A percentile compares a stretch with the other conserved stretches of the same genome.
These are phyloP conservation scores for Chironomus tepperi DNA, from an alignment of 1,140 invertebrate genomes.

Conservation along the genomic window DNA sequence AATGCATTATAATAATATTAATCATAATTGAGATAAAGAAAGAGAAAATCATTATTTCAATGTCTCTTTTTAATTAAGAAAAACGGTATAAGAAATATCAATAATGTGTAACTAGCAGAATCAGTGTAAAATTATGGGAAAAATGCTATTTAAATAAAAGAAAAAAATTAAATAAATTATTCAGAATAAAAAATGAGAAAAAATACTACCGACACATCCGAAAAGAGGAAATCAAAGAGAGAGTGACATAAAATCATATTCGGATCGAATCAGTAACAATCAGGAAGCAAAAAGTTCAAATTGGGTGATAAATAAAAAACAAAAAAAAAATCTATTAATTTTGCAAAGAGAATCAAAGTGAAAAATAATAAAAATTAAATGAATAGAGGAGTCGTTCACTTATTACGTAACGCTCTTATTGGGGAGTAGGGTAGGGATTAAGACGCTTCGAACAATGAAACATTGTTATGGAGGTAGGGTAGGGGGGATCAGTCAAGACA, in stretches of 20 bases:
- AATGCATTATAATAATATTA: too few species aligned
- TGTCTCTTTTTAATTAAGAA: background rate
- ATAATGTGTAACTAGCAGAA: background rate
- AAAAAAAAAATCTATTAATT: background rate
- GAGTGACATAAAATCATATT: background rate
- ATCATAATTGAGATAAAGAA: background rate
- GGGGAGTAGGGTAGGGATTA: too few species aligned
- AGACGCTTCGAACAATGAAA: too few species aligned
- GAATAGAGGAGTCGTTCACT: too few species aligned
- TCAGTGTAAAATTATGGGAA: conserved; percentile 12
- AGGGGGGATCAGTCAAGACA: too few species aligned
- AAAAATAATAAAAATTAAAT: too few species aligned
- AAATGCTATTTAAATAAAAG: background rate
- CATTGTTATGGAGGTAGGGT: too few species aligned
- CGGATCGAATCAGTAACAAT: conserved; percentile 6
- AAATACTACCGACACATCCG: background rate
- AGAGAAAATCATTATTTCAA: background rate
- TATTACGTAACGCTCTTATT: too few species aligned
- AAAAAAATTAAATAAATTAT: background rate
- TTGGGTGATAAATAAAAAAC: background rate
- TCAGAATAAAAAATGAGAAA: background rate
- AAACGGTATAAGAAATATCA: background rate
- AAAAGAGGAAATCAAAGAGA: background rate
- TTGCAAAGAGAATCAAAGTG: conserved; percentile 4
- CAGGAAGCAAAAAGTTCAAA: background rate